These are phyloP conservation scores for Lindbergichthys nudifrons DNA, from an alignment of 2,797 vertebrate species.

Conservation along the genomic window DNA sequence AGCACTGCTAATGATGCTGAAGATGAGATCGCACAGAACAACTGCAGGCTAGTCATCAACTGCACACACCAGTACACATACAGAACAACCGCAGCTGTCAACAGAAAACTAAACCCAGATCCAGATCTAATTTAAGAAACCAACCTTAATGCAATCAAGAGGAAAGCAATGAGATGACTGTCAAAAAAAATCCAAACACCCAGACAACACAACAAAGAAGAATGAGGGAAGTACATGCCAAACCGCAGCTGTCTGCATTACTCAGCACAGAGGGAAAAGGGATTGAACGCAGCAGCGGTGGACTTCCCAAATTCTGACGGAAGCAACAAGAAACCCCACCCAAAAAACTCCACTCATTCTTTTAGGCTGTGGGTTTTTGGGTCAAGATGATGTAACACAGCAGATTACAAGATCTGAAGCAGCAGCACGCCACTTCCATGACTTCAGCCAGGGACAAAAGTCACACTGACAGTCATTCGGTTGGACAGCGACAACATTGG, in stretches of 20 bases:
- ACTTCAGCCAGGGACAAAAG: slow-evolving; percentile 37
- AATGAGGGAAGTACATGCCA: neutral
- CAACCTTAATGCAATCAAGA: slow-evolving; percentile 6
- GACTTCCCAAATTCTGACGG: slow-evolving; percentile 34
- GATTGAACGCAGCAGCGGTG: slow-evolving; percentile 25
- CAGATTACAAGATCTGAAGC: slow-evolving; percentile 68
- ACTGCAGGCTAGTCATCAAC: slow-evolving; percentile 38
- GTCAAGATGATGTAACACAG: slow-evolving; percentile 59
- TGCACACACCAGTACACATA: slow-evolving; percentile 19
- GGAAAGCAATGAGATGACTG: neutral
- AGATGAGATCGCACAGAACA: slow-evolving; percentile 18
- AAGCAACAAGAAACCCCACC: slow-evolving; percentile 5
- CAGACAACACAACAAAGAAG: slow-evolving; percentile 14
- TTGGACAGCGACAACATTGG: slow-evolving; percentile 28
- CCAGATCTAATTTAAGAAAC: slow-evolving; percentile 11
- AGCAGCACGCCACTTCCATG: slow-evolving; percentile 55
- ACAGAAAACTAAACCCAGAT: slow-evolving; percentile 17
- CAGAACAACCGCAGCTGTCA: slow-evolving; percentile 12
- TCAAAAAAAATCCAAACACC: slow-evolving; percentile 13
- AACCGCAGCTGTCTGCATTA: slow-evolving; percentile 38
- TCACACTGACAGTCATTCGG: slow-evolving; percentile 27
- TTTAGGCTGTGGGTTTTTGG: slow-evolving; percentile 48
- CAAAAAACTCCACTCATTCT: slow-evolving; percentile 12
- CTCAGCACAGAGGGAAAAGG: slow-evolving; percentile 17
- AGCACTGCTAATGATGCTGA: slow-evolving; percentile 36